These are phyloP conservation scores for Natator depressus DNA, from an alignment of 2,113 vertebrate genomes.

Conservation along the genomic window DNA sequence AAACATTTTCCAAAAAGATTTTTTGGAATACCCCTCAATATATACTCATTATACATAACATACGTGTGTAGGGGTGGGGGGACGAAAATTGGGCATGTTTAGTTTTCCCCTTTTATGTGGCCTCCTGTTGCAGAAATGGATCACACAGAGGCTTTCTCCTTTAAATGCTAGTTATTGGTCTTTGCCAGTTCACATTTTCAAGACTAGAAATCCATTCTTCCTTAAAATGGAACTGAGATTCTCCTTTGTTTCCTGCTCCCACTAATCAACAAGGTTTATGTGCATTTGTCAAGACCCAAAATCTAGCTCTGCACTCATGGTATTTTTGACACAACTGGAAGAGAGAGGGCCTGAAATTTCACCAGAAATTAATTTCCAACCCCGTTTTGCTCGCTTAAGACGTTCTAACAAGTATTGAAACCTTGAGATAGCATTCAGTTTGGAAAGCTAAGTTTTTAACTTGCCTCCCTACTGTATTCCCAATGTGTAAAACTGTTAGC, in stretches of 20 bases:
- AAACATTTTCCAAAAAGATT: not conserved
- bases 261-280: not conserved
- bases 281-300: not conserved
- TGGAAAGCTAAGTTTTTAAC: not conserved
- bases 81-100: not conserved
- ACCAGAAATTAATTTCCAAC: not conserved
- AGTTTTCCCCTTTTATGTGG: not conserved
- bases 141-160: not conserved
- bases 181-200: not conserved
- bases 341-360: not conserved
- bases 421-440: not conserved
- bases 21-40: accelerated
- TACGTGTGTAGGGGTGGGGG: accelerated
- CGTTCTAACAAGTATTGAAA: not conserved
- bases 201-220: not conserved
- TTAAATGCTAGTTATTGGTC: not conserved
- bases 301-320: not conserved
- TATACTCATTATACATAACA: not conserved
- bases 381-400: not conserved
- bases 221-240: not conserved
- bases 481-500: not conserved
- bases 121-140: not conserved
- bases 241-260: not conserved
- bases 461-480: not conserved
- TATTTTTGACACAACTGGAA: not conserved